Percentiles rank a stretch among this genome's conserved stretches.
phyloP scores from a whole-genome alignment of 1,140 invertebrate genomes.

The Drosophila grimshawi region DNA sequence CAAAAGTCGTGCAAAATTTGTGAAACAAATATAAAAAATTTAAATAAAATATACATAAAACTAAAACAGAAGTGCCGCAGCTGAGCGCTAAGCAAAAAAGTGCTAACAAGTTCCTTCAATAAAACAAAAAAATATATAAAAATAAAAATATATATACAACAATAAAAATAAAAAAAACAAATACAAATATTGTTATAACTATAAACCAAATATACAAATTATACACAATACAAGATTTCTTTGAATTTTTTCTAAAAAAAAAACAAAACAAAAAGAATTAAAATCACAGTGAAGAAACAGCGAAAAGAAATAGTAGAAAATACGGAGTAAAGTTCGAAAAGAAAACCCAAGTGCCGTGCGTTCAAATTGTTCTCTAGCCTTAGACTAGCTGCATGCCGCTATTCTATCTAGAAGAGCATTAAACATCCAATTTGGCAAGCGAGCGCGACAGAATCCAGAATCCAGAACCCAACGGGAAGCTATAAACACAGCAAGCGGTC shows the following conservation, averaged over 20 bases:
- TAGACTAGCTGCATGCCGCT: not conserved
- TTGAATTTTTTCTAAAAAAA: constrained; percentile 62
- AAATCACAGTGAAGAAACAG: constrained; percentile 17
- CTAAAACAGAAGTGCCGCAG: constrained; percentile 73
- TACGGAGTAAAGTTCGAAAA: constrained; percentile 11
- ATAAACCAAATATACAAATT: constrained; percentile 65
- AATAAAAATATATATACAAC: constrained; percentile 19
- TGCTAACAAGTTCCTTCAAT: constrained; percentile 78
- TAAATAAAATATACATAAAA: constrained; percentile 42
- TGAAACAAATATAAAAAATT: constrained; percentile 32
- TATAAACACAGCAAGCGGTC: constrained; percentile 49
- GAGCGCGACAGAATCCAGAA: not conserved
- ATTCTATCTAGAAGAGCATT: constrained; percentile 3
- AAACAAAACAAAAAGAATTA: not conserved
- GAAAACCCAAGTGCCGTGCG: constrained; percentile 62
- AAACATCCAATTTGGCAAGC: constrained; percentile 31
- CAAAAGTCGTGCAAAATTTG: constrained; percentile 41
- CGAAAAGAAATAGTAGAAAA: constrained; percentile 5
- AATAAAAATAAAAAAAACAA: constrained; percentile 37
- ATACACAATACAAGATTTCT: constrained; percentile 62
- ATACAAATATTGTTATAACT: constrained; percentile 65
- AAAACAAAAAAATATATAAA: constrained; percentile 39
- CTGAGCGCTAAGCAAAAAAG: constrained; percentile 63
- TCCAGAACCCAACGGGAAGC: constrained; percentile 38
- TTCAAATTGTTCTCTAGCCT: constrained; percentile 9